Evolutionary conservation across 2,797 vertebrate genomes (phyloP).

Genomic region (Danio albolineatus): DNA sequence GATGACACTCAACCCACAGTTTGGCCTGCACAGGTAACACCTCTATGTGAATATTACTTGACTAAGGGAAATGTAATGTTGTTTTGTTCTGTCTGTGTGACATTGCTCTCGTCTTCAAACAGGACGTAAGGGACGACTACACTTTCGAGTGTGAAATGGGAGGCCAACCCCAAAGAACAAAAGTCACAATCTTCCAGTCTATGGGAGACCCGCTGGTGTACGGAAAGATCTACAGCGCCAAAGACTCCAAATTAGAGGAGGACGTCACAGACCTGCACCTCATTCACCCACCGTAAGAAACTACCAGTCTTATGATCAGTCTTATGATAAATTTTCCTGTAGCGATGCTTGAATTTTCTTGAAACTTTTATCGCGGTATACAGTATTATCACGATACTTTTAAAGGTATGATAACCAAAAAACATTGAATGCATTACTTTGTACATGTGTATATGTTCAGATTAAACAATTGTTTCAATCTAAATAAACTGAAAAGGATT

Average conservation of each 20-base stretch:
- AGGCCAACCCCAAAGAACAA: constrained; percentile 91
- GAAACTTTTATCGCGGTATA: too few species aligned
- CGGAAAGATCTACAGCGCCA: constrained; percentile 94
- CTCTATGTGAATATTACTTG: too few species aligned
- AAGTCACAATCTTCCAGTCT: constrained; percentile 93
- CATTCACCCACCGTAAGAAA: constrained; percentile 94
- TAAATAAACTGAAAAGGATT: too few species aligned
- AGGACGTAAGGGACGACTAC: constrained; percentile 97
- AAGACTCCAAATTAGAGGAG: constrained; percentile 84
- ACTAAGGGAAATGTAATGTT: too few species aligned
- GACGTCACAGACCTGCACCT: constrained; percentile 84
- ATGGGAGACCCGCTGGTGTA: constrained; percentile 95
- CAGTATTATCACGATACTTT: too few species aligned
- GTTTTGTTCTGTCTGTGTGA: constrained; percentile 30
- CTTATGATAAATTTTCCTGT: too few species aligned
- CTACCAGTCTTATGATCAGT: too few species aligned
- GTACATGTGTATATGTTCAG: too few species aligned
- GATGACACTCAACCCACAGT: constrained; percentile 91
- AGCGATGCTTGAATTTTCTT: too few species aligned
- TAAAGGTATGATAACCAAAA: too few species aligned
- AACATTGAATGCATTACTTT: too few species aligned
- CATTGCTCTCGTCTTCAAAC: constrained; percentile 29
- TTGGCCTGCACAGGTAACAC: constrained; percentile 92
- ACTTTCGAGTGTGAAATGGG: constrained; percentile 96
- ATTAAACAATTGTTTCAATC: too few species aligned